A percentile compares a stretch with the other conserved stretches of the same genome.
These are phyloP conservation scores for Eospalax fontanierii DNA, from an alignment of 2,797 vertebrate genomes.

Conservation along the genomic window DNA sequence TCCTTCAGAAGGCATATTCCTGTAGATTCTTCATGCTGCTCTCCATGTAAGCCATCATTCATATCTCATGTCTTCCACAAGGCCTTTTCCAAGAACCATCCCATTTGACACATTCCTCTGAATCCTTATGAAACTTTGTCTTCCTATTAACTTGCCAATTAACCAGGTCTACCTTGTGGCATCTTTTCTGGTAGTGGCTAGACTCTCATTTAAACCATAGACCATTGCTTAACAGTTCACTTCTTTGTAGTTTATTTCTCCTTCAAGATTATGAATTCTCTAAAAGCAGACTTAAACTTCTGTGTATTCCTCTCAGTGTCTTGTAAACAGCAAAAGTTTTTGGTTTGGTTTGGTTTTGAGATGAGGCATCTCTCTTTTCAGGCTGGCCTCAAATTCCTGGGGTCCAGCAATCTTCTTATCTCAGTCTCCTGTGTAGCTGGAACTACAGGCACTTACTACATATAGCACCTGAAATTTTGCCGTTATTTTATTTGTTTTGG, in stretches of 20 bases:
- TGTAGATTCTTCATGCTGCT: not conserved
- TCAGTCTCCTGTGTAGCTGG: not conserved
- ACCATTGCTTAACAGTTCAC: conserved; percentile 70
- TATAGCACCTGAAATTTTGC: not conserved
- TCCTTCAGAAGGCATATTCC: not conserved
- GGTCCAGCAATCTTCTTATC: not conserved
- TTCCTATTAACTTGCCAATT: conserved; percentile 69
- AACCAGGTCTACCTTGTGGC: conserved; percentile 67
- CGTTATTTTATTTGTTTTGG: not conserved
- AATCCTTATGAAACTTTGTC: conserved; percentile 59
- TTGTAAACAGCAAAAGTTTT: not conserved
- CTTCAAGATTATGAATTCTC: conserved; percentile 66
- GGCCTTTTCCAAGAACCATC: not conserved
- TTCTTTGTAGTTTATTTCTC: conserved; percentile 60
- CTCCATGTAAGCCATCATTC: not conserved
- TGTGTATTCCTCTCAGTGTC: conserved; percentile 72
- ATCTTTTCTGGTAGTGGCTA: conserved; percentile 44
- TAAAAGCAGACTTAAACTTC: conserved; percentile 57
- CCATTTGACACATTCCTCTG: conserved; percentile 8
- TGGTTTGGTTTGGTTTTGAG: not conserved
- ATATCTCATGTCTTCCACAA: not conserved
- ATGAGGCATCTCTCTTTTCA: not conserved
- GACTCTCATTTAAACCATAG: conserved; percentile 70
- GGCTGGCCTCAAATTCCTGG: not conserved
- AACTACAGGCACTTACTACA: not conserved